Base-by-base conservation (phyloP, 2,797 vertebrate genomes). In the Brachyrhaphis roseni region DNA sequence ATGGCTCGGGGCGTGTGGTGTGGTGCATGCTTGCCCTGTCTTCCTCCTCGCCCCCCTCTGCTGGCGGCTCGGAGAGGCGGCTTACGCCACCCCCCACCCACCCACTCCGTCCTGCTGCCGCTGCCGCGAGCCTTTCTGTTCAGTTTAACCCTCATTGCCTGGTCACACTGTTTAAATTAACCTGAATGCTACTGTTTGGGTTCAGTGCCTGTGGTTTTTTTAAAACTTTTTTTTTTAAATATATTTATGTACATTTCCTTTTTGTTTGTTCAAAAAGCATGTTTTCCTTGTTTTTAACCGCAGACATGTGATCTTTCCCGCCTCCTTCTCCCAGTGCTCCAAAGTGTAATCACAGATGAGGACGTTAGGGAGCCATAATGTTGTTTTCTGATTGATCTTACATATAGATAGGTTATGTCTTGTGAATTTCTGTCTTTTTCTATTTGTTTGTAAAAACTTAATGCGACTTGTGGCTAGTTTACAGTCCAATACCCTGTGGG, bases 11-110 rank as follows among this genome's bases (percentile, higher is more conserved):
- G 88, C 82, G 81, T 91, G 89, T 88, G 95, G 92, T 89, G 88
- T 94, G 94, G 45, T 94, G 93, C 95, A 96, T 97, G 96, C 96
- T 97, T 94, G 94, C 96, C 96, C 96, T 94, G 94, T 94, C 92
- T 94, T 95, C 95, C 96, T 96, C 92, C 90, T 90, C 84, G 86
- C 87, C 89, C 88, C 92, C 88, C 88, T 83, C 88, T 83, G 87
- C 92, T 87, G 87, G 88, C 80, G 68, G 77, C 75, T 81, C 31
- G n/a, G 75, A 85, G 80, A 80, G 77, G 71, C 34, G 62, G 80
- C 83, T 83, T 46, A 79, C 49, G 26, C 78, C 64, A 16, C 89
- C 89, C 26, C 20, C 66, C 88, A 15, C 92, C 92, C 88, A 82
- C 91, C 90, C 89, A 41, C 41, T 46, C 68, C 43, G 68, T 72